Evolutionary conservation across 2,113 vertebrate species (phyloP).

Genomic region (Pipra filicauda): DNA sequence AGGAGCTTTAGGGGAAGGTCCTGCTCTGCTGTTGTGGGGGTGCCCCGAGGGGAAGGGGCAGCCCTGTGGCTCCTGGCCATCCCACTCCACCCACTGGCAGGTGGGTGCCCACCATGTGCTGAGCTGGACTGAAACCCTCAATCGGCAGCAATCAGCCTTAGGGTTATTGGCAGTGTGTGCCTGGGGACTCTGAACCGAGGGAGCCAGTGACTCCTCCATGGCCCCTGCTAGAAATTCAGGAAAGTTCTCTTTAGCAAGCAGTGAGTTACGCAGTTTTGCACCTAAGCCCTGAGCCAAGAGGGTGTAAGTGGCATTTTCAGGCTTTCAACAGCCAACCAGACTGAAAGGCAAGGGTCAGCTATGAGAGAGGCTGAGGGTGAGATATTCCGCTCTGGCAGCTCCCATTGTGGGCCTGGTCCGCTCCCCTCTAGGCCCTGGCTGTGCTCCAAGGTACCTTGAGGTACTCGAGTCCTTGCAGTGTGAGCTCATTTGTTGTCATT

Average conservation of each 20-base stretch:
- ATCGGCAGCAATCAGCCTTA: accelerated
- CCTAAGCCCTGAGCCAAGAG: neutral
- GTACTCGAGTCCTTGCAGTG: neutral
- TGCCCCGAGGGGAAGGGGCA: neutral
- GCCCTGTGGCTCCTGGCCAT: neutral
- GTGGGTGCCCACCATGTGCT: accelerated
- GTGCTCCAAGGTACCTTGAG: neutral
- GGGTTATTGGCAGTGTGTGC: accelerated
- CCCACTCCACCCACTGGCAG: neutral
- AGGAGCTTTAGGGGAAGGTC: neutral
- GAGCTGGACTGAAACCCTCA: accelerated
- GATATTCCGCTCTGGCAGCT: neutral
- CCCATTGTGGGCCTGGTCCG: accelerated
- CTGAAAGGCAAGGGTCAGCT: neutral
- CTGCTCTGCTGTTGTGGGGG: accelerated
- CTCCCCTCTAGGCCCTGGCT: neutral
- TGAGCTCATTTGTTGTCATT: slow-evolving; percentile 56
- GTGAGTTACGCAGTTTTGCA: accelerated
- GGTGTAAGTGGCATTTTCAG: neutral
- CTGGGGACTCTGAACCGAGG: accelerated
- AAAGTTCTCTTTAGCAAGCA: neutral
- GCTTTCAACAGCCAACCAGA: neutral
- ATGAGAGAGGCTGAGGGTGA: neutral
- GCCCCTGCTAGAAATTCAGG: neutral
- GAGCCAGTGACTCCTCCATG: accelerated